These are phyloP conservation scores for Microtus ochrogaster DNA, from an alignment of 2,113 vertebrate genomes.

Conservation along the genomic window DNA sequence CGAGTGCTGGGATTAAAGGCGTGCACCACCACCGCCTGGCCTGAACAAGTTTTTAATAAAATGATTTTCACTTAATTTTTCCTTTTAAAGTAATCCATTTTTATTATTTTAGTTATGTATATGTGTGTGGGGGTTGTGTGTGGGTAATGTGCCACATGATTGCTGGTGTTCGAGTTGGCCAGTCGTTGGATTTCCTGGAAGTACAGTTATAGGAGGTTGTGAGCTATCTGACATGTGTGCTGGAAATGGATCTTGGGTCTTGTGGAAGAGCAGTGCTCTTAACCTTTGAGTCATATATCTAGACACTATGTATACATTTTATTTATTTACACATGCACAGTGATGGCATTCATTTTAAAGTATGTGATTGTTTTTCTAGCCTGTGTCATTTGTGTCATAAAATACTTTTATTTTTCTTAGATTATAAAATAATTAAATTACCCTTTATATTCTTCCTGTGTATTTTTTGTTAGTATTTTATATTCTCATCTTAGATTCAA, in stretches of 20 bases:
- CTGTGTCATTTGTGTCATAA: not conserved
- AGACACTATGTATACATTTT: not conserved
- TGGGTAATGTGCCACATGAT: not conserved
- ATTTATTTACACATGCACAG: not conserved
- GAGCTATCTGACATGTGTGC: not conserved
- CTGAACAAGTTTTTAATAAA: not conserved
- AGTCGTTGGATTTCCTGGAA: not conserved
- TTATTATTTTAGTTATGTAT: not conserved
- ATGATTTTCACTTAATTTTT: not conserved
- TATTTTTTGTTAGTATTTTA: not conserved
- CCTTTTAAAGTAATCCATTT: not conserved
- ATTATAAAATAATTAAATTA: not conserved
- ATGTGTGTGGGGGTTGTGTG: not conserved
- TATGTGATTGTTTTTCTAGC: not conserved
- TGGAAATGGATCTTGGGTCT: not conserved
- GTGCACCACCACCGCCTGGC: too few species aligned
- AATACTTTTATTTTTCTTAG: not conserved
- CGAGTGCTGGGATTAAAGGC: too few species aligned
- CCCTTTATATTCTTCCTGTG: not conserved
- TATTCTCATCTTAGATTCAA: not conserved
- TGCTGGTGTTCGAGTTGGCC: not conserved
- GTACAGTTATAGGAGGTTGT: not conserved
- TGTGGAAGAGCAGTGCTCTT: not conserved
- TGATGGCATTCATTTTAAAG: not conserved
- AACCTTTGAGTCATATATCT: not conserved